Conservation (phyloP, 2,113 vertebrate species). For the Penelope pileata region DNA sequence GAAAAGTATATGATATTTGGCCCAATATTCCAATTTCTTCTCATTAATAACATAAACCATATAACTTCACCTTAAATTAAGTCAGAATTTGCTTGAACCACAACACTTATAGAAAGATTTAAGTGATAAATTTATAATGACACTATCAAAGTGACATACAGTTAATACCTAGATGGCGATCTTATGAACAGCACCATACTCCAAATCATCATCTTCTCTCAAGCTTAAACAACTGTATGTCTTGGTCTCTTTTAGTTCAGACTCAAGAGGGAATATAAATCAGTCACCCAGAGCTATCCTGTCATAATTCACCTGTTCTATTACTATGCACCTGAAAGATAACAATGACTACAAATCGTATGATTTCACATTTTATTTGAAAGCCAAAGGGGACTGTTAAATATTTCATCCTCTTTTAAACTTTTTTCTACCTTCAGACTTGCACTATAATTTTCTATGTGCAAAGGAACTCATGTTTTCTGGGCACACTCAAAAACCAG, state of each 20-base stretch:
- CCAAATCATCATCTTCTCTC: conserved; percentile 11
- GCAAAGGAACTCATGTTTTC: neutral
- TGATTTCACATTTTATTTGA: neutral
- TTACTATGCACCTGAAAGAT: neutral
- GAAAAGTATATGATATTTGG: neutral
- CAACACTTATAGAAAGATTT: neutral
- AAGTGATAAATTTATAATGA: conserved; percentile 14
- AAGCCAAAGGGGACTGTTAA: neutral
- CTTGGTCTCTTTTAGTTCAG: neutral
- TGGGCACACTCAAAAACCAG: neutral
- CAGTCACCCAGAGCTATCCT: neutral
- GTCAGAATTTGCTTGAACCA: conserved; percentile 18
- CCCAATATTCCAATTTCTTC: neutral
- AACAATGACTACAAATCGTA: neutral
- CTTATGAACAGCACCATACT: conserved; percentile 2
- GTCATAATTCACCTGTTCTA: conserved; percentile 24
- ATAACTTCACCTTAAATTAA: neutral
- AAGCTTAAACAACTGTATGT: neutral
- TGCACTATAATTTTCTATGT: neutral
- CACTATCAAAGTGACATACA: neutral
- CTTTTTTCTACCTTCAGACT: neutral
- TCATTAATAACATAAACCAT: neutral
- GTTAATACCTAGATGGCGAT: neutral
- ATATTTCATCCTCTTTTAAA: neutral
- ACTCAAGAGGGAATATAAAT: neutral